A percentile compares a stretch with the other conserved stretches of the same genome.
Conservation (phyloP, 37 sponge, comb jelly and placozoan genomes). For the Eunapius fragilis region DNA sequence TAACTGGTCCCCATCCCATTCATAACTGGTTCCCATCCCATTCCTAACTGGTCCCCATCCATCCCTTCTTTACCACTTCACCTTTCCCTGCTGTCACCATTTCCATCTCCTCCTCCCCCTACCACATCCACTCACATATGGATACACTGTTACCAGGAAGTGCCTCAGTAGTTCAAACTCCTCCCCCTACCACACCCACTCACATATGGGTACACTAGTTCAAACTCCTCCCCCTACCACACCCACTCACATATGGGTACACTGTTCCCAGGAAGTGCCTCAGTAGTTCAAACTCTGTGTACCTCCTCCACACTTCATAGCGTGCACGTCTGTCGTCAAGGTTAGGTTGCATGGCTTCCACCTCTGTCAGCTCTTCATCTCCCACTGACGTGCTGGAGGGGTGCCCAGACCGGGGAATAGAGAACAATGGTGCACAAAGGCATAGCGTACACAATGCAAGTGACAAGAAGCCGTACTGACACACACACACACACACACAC, state of each 20-base stretch:
- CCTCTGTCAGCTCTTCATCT: too few species aligned
- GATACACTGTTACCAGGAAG: constrained; percentile 67
- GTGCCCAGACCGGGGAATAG: not conserved
- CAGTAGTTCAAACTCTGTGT: too few species aligned
- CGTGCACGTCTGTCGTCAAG: not conserved
- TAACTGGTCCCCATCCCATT: not conserved
- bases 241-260: too few species aligned
- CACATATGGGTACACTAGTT: too few species aligned
- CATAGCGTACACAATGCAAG: not conserved
- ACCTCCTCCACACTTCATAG: constrained; percentile 80
- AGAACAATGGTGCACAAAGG: not conserved
- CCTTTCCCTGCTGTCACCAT: not conserved
- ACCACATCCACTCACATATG: constrained; percentile 48
- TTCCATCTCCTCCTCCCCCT: constrained; percentile 5
- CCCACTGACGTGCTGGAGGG: not conserved
- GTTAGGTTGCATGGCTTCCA: not conserved
- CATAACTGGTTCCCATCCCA: not conserved
- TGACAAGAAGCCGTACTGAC: not conserved
- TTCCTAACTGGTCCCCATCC: not conserved
- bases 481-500: too few species aligned
- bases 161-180: constrained; percentile 77
- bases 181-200: too few species aligned
- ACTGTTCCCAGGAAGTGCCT: too few species aligned
- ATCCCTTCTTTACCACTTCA: not conserved
- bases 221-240: too few species aligned